Evolutionary conservation across 2,113 vertebrate species (phyloP).

Genomic region (Garra rufa): DNA sequence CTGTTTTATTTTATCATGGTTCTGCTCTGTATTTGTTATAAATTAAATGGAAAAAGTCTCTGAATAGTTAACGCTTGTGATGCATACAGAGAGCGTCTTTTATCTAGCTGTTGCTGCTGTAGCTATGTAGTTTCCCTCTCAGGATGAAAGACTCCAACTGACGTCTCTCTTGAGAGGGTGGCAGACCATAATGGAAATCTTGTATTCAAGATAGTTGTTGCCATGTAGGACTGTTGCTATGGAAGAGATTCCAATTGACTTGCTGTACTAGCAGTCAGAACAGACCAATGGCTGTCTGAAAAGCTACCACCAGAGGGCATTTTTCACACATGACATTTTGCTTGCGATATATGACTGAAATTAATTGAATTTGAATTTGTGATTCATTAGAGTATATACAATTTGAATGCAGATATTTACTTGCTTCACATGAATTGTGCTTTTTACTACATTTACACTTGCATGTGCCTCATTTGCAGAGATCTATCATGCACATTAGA

Average conservation of each 20-base stretch:
- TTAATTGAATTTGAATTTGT: background rate
- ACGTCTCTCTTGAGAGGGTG: conserved; percentile 58
- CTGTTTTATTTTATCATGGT: background rate
- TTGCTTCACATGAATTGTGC: background rate
- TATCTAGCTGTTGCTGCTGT: conserved; percentile 23
- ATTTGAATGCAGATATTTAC: background rate
- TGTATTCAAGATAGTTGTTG: conserved; percentile 75
- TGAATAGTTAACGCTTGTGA: background rate
- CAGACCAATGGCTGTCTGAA: conserved; percentile 35
- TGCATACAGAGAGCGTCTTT: background rate
- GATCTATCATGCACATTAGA: conserved; percentile 40
- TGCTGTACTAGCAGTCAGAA: conserved; percentile 34
- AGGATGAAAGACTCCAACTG: conserved; percentile 20
- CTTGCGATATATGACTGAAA: background rate
- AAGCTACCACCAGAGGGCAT: conserved; percentile 74
- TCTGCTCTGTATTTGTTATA: background rate
- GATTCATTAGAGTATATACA: background rate
- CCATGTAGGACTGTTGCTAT: conserved; percentile 82
- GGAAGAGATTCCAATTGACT: conserved; percentile 64
- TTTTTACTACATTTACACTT: background rate
- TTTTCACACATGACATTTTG: conserved; percentile 66
- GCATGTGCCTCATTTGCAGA: background rate
- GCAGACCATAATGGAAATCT: conserved; percentile 64
- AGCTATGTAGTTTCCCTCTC: conserved; percentile 43
- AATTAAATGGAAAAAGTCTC: background rate